phyloP scores from a whole-genome alignment of 2,797 vertebrate genomes.

The Parauchenoglanis punctatus region DNA sequence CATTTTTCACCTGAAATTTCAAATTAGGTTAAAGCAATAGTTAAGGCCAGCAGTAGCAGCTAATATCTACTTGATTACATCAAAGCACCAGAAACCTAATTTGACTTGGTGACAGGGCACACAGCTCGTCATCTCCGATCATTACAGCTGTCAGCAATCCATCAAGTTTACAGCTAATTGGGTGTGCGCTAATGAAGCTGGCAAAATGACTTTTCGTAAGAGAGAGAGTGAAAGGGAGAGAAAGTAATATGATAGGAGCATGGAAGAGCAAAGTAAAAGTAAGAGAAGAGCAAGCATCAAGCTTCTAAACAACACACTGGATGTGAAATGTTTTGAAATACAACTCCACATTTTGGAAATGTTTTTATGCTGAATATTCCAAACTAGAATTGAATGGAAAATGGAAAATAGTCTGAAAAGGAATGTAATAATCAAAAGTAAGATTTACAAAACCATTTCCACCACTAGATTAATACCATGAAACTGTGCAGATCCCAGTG shows the following conservation, averaged over 20 bases:
- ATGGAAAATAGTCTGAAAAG: conserved; percentile 18
- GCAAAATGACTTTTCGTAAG: conserved; percentile 97
- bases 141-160: conserved; percentile 98
- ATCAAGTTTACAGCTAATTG: conserved; percentile 99
- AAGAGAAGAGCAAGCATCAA: neutral
- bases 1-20: conserved; percentile 98
- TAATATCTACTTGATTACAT: conserved; percentile 99
- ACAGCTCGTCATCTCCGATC: conserved; percentile 99
- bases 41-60: conserved; percentile 96
- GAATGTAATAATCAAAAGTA: conserved; percentile 29
- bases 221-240: conserved; percentile 53
- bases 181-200: conserved; percentile 99
- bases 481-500: conserved; percentile 89
- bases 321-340: conserved; percentile 50
- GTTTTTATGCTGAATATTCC: neutral
- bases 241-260: neutral
- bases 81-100: conserved; percentile 99
- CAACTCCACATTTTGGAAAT: neutral
- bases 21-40: conserved; percentile 98
- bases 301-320: conserved; percentile 61
- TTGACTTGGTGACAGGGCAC: conserved; percentile 92
- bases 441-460: conserved; percentile 62
- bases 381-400: neutral
- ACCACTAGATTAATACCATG: conserved; percentile 69
- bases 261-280: conserved; percentile 31